Evolutionary conservation across 2,797 vertebrate species (phyloP).

Genomic region (Molothrus aeneus): DNA sequence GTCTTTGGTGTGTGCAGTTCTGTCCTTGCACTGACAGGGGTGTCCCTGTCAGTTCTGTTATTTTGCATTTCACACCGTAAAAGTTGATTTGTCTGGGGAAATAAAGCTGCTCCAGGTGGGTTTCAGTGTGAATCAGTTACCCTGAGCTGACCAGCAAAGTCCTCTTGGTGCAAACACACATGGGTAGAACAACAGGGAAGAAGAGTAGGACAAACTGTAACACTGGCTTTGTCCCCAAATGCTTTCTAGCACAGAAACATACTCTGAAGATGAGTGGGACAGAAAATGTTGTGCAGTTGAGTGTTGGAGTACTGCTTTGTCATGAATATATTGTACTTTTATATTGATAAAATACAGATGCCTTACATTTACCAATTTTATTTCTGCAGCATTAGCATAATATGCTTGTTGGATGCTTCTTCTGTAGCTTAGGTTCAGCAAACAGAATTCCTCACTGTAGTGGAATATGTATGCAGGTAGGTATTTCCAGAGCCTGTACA

Average conservation of each 20-base stretch:
- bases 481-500: not conserved
- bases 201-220: not conserved
- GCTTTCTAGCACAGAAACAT: not conserved
- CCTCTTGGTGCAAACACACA: rapidly evolving
- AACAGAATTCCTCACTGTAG: not conserved
- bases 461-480: not conserved
- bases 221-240: not conserved
- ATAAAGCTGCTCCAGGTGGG: not conserved
- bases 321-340: not conserved
- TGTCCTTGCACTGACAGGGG: rapidly evolving
- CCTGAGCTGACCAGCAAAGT: not conserved
- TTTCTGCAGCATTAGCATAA: not conserved
- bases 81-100: not conserved
- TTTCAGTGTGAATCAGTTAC: not conserved
- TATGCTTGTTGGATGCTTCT: not conserved
- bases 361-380: not conserved
- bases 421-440: not conserved
- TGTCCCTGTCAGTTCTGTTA: not conserved
- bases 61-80: not conserved
- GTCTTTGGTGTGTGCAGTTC: not conserved
- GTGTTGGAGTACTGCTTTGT: not conserved
- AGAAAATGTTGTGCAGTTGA: not conserved
- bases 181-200: not conserved
- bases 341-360: not conserved
- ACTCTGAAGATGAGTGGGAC: not conserved